These are phyloP conservation scores for Atractosteus spatula DNA, from an alignment of 2,113 vertebrate species.

Conservation along the genomic window DNA sequence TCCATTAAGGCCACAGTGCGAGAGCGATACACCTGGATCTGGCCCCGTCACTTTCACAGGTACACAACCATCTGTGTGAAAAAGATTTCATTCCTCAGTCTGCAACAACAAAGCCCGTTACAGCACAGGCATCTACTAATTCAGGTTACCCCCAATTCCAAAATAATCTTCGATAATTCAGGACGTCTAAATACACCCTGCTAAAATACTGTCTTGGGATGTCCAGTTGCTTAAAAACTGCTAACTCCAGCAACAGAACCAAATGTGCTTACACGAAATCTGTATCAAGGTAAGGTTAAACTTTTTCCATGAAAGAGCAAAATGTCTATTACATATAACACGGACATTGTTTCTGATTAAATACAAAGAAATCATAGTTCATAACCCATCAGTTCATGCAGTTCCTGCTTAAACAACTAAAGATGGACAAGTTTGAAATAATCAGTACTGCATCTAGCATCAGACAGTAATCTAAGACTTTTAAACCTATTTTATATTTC, in stretches of 20 bases:
- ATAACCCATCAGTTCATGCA: background rate
- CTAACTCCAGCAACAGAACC: background rate
- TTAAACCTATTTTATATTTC: background rate
- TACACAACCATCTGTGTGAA: slow-evolving; percentile 46
- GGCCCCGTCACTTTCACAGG: slow-evolving; percentile 28
- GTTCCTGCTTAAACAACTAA: background rate
- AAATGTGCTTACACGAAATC: background rate
- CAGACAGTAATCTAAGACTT: background rate
- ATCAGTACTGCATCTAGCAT: too few species aligned
- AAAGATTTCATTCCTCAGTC: background rate
- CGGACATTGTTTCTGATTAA: too few species aligned
- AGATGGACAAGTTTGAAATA: background rate
- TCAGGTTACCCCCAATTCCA: background rate
- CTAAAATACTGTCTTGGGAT: background rate
- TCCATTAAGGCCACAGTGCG: background rate
- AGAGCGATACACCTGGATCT: too few species aligned
- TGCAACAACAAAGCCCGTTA: background rate
- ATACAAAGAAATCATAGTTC: slow-evolving; percentile 3
- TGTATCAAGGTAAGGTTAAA: too few species aligned
- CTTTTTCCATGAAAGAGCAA: too few species aligned
- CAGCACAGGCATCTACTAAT: background rate
- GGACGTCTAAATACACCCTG: background rate
- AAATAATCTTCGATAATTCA: too few species aligned
- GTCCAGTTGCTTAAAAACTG: background rate
- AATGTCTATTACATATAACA: too few species aligned